These are phyloP conservation scores for Chamaetylas fuelleborni DNA, from an alignment of 2,113 vertebrate species.

Conservation along the genomic window DNA sequence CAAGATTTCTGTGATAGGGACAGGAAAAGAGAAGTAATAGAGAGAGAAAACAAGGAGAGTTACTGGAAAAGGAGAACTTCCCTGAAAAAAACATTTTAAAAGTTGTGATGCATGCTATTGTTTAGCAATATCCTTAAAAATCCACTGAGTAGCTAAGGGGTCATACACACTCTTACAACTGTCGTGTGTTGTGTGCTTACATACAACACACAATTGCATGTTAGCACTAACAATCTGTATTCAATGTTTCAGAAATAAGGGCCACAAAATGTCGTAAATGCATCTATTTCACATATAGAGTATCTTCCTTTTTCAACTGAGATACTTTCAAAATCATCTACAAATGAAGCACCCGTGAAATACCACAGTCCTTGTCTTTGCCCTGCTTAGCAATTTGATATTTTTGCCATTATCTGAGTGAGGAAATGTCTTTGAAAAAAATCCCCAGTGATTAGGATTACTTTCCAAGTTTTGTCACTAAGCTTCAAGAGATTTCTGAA, in stretches of 20 bases:
- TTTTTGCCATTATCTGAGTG: neutral
- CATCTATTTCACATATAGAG: neutral
- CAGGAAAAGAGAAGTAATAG: neutral
- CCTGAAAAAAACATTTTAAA: neutral
- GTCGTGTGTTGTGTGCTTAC: neutral
- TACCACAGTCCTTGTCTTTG: neutral
- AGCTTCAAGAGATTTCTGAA: slow-evolving; percentile 26
- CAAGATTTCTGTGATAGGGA: neutral
- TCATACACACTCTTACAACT: neutral
- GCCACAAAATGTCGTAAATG: neutral
- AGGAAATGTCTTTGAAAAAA: neutral
- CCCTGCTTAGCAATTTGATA: neutral
- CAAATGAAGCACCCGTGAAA: neutral
- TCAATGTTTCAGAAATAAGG: neutral
- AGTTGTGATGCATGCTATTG: neutral
- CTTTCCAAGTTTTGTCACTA: slow-evolving; percentile 21
- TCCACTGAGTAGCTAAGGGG: neutral
- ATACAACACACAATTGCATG: neutral
- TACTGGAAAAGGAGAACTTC: neutral
- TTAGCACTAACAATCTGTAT: neutral
- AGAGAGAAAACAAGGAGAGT: neutral
- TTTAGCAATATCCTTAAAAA: neutral
- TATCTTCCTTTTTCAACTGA: neutral
- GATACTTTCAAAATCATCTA: neutral
- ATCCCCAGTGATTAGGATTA: neutral